These are phyloP conservation scores for Lydus trimaculatus DNA, from an alignment of 2,888 invertebrate genomes.

Conservation along the genomic window DNA sequence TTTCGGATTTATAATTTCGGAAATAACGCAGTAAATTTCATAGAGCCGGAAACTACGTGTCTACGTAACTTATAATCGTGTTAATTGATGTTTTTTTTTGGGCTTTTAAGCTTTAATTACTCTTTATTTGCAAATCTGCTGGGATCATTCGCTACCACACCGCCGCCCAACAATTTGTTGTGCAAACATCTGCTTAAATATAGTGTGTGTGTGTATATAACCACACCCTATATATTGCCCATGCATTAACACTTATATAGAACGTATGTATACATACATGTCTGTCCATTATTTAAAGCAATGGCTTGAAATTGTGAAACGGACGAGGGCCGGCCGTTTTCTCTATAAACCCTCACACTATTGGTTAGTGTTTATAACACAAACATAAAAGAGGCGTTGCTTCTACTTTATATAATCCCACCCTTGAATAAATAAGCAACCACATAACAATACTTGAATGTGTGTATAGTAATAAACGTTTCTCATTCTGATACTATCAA, in stretches of 20 bases:
- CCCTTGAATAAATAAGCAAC: conserved; percentile 31
- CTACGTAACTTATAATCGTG: too few relatives aligned
- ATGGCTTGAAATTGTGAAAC: conserved; percentile 22
- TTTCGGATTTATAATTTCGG: too few relatives aligned
- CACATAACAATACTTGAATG: conserved; percentile 17
- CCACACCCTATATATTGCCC: conserved; percentile 31
- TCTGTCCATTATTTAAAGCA: conserved; percentile 8
- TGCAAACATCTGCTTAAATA: conserved; percentile 26
- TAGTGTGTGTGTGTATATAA: background rate
- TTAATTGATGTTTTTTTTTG: too few relatives aligned
- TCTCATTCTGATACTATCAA: conserved; percentile 11
- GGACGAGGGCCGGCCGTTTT: conserved; percentile 25
- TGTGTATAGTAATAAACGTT: conserved; percentile 7
- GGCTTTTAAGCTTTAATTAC: too few relatives aligned
- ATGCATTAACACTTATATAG: conserved; percentile 16
- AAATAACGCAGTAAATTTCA: too few relatives aligned
- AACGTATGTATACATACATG: background rate
- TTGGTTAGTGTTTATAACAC: conserved; percentile 28
- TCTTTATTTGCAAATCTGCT: background rate
- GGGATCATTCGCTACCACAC: background rate
- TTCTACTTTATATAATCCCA: conserved; percentile 39
- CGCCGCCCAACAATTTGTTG: conserved; percentile 14
- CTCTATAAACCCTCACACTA: conserved; percentile 19
- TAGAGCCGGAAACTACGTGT: too few relatives aligned
- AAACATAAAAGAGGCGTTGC: conserved; percentile 41